Conservation (phyloP, 2,797 vertebrate genomes). For the Lates japonicus region DNA sequence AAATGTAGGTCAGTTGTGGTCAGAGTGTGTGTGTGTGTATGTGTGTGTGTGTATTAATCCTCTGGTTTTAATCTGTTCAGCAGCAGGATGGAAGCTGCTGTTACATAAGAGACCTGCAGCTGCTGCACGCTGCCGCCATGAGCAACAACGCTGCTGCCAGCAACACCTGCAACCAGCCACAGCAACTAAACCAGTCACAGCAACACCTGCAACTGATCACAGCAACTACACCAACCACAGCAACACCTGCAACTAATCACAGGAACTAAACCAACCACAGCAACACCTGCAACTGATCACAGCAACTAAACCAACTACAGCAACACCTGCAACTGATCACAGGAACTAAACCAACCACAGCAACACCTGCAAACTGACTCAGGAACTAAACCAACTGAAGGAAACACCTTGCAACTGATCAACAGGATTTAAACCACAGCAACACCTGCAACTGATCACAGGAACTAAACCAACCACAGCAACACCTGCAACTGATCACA, state of each 20-base stretch:
- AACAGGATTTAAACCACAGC: too few species aligned
- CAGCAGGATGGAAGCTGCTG: conserved; percentile 76
- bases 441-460: too few species aligned
- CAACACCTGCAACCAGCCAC: conserved; percentile 1
- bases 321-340: background rate
- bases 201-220: background rate
- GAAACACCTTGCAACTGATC: too few species aligned
- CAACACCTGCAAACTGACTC: too few species aligned
- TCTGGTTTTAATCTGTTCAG: conserved; percentile 83
- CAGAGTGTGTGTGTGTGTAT: conserved; percentile 12
- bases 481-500: background rate
- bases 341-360: background rate
- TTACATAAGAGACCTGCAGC: conserved; percentile 76
- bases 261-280: background rate
- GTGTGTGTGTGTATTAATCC: conserved; percentile 74
- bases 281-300: background rate
- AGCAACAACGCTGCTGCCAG: conserved; percentile 16
- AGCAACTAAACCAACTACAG: background rate
- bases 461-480: background rate
- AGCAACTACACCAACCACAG: background rate
- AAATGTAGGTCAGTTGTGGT: conserved; percentile 67
- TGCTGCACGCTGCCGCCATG: conserved; percentile 18
- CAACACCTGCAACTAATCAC: background rate
- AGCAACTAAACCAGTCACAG: background rate
- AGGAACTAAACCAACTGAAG: background rate